phyloP scores from a whole-genome alignment of 2,797 vertebrate genomes.

The Nyctalus aviator region DNA sequence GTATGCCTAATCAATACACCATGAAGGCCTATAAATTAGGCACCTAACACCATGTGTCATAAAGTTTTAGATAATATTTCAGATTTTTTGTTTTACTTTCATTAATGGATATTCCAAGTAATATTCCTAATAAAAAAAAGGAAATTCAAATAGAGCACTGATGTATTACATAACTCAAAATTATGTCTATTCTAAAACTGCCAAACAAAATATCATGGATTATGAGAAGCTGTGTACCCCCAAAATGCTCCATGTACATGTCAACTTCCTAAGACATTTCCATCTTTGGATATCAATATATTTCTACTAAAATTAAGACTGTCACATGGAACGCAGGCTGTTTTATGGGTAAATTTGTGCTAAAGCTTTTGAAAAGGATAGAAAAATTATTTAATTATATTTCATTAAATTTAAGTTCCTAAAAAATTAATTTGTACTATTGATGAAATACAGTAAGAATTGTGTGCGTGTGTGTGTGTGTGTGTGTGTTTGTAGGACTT shows the following conservation, averaged over 20 bases:
- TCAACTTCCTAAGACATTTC: not conserved
- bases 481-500: not conserved
- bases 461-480: not conserved
- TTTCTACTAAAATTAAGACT: not conserved
- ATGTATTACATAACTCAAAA: not conserved
- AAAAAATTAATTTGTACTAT: not conserved
- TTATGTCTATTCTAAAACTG: not conserved
- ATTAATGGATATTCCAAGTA: not conserved
- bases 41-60: not conserved
- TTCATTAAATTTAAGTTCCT: not conserved
- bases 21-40: not conserved
- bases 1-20: not conserved
- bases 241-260: not conserved
- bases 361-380: not conserved
- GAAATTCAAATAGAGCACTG: conserved; percentile 17
- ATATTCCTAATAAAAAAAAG: not conserved
- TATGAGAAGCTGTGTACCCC: not conserved
- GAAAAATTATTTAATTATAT: not conserved
- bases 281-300: not conserved
- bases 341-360: not conserved
- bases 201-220: not conserved
- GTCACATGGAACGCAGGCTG: not conserved
- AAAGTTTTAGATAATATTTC: not conserved
- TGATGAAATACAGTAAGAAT: not conserved
- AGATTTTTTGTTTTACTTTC: not conserved